Evolutionary conservation across 2,888 invertebrate genomes (phyloP).

Genomic region (Hyalella azteca): DNA sequence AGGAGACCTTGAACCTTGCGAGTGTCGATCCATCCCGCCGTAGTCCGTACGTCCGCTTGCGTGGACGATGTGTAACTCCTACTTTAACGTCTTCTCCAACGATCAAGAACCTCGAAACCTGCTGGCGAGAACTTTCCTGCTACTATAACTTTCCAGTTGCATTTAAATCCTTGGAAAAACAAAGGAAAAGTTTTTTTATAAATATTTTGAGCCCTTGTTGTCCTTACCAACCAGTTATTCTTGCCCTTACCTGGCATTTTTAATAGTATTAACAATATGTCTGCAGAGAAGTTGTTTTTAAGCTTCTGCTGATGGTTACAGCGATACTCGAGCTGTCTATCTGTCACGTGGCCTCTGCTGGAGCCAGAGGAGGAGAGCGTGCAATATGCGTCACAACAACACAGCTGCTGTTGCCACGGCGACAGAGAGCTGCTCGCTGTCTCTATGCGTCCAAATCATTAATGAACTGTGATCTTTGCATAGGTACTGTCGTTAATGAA

Average conservation of each 20-base stretch:
- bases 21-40: no score
- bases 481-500: background rate
- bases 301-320: background rate
- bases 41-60: no score
- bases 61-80: no score
- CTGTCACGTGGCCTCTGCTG: constrained; percentile 8
- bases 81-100: no score
- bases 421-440: background rate
- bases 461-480: background rate
- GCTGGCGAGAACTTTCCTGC: background rate
- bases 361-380: background rate
- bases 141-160: background rate
- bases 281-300: background rate
- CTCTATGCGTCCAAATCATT: background rate
- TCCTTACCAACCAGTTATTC: background rate
- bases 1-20: background rate
- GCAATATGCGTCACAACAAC: no score
- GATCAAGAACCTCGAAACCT: no score
- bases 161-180: background rate
- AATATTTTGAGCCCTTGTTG: no score
- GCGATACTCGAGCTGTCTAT: background rate
- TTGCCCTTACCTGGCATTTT: no score
- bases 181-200: no score
- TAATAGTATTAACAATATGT: no score
- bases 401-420: constrained; percentile 3